These are phyloP conservation scores for Ceryle rudis DNA, from an alignment of 2,797 vertebrate genomes.

Conservation along the genomic window DNA sequence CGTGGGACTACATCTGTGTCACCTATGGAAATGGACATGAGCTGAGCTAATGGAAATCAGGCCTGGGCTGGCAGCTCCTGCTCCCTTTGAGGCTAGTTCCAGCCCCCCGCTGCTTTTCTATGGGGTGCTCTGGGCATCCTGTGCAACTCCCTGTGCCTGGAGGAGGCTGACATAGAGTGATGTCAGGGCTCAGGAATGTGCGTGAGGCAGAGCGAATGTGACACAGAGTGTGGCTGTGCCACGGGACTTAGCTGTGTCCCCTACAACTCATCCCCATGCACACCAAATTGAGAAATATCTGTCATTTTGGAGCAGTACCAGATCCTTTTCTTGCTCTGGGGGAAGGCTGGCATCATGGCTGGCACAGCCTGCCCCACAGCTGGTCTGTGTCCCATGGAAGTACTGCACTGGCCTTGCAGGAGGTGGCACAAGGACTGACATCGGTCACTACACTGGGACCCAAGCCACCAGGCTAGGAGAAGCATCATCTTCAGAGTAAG, in stretches of 20 bases:
- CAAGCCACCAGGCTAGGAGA: neutral
- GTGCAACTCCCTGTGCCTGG: rapidly evolving
- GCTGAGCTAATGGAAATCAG: neutral
- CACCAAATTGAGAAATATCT: neutral
- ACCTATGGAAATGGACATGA: neutral
- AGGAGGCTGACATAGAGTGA: neutral
- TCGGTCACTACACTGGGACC: neutral
- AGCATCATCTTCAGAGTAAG: neutral
- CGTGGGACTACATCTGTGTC: neutral
- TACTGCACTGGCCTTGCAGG: neutral
- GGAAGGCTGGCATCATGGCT: neutral
- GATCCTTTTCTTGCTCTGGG: neutral
- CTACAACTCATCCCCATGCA: neutral
- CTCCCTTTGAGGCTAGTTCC: neutral
- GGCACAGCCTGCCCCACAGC: rapidly evolving
- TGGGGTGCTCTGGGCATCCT: neutral
- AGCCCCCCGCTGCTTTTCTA: rapidly evolving
- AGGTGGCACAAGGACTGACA: neutral
- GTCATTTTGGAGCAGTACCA: neutral
- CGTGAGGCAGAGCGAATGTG: rapidly evolving
- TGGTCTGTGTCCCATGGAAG: neutral
- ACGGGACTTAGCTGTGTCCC: neutral
- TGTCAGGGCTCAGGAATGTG: rapidly evolving
- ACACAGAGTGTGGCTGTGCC: rapidly evolving
- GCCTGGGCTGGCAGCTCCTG: neutral